Percentiles rank a stretch among this genome's conserved stretches.
Conservation (phyloP, 2,113 vertebrate species). For the Cephalopholis sonnerati region DNA sequence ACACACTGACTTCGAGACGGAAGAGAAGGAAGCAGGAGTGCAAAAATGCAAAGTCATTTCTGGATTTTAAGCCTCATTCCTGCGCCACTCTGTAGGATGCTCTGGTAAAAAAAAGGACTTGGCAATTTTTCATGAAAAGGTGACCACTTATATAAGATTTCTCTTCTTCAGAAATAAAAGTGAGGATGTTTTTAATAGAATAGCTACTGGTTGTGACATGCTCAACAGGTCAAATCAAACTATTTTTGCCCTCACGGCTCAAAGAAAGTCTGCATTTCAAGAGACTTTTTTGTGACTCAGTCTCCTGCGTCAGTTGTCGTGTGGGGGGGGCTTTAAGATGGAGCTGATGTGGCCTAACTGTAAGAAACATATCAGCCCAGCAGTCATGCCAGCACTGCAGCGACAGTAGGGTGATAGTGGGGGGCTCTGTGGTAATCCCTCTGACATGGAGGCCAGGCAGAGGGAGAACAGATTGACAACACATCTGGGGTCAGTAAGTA, state of each 20-base stretch:
- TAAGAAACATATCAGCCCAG: conserved; percentile 25
- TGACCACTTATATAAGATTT: conserved; percentile 10
- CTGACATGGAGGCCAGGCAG: conserved; percentile 66
- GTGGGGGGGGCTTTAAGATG: conserved; percentile 29
- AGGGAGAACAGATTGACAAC: conserved; percentile 69
- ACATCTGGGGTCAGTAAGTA: conserved; percentile 80
- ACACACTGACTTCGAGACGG: no score
- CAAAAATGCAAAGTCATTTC: no score
- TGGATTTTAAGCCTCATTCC: no score
- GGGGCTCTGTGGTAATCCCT: conserved; percentile 72
- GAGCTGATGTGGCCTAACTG: conserved; percentile 34
- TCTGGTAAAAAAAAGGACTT: conserved; percentile 37
- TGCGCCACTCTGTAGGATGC: not conserved
- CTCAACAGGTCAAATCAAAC: conserved; percentile 23
- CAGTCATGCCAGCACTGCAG: conserved; percentile 34
- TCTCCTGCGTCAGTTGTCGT: not conserved
- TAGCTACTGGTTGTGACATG: conserved; percentile 2
- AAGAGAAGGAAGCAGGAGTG: no score
- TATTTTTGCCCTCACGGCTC: not conserved
- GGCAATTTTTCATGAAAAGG: conserved; percentile 23
- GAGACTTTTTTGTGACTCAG: not conserved
- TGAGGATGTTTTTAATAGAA: conserved; percentile 16
- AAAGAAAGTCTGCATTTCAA: conserved; percentile 3
- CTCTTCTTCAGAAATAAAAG: conserved; percentile 24
- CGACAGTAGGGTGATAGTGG: conserved; percentile 44